Evolutionary conservation across 2,888 invertebrate species (phyloP), one percentile per base, ranked within the genome.

Genomic region (Rapana venosa): DNA sequence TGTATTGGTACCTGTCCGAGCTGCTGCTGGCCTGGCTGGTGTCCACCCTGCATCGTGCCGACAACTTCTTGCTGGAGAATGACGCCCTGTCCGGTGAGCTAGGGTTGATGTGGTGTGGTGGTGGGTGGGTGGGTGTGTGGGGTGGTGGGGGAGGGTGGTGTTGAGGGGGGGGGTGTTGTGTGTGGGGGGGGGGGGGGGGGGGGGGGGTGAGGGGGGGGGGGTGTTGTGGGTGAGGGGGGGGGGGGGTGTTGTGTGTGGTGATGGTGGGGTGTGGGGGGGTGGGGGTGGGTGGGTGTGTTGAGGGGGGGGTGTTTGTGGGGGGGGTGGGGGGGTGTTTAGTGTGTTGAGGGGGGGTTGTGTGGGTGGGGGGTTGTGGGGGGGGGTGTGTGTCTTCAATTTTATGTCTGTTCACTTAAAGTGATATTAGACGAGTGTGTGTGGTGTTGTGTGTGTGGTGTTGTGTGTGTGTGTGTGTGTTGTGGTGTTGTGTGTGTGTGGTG

Each of bases 1-100:
- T 99, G 93, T 99, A 94, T 93, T 96, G 96, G 96, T 96, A 96
- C 96, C 97, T 99, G 56, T 98, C 98, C 96, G 99, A 99, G 96
- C 98, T 98, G 96, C 97, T 99, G 6, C 99, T 98, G 96, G 98
- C 98, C 15, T 99, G 99, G 98, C 96, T 99, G 91, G 97, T 98
- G 2, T 99, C 99, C 0, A 98, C 99, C 0, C 96, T 99, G 79
- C 98, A 98, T 0, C 97, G 99, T 91, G 99, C 99, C 0, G 98
- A 99, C 94, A 98, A 97, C 47, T 97, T 98, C 92, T 96, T 98
- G 30, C 97, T 97, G 83, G 98, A 98, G 92, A 98, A 97, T 94
- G 98, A 98, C 92, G 97, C 97, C 35, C 74, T 74, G 26, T 74
- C 74, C 1, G 74, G 74, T 74, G 32, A 79, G 35, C 2, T 15